phyloP scores from a whole-genome alignment of 2,888 invertebrate genomes.

The Spodoptera picta region DNA sequence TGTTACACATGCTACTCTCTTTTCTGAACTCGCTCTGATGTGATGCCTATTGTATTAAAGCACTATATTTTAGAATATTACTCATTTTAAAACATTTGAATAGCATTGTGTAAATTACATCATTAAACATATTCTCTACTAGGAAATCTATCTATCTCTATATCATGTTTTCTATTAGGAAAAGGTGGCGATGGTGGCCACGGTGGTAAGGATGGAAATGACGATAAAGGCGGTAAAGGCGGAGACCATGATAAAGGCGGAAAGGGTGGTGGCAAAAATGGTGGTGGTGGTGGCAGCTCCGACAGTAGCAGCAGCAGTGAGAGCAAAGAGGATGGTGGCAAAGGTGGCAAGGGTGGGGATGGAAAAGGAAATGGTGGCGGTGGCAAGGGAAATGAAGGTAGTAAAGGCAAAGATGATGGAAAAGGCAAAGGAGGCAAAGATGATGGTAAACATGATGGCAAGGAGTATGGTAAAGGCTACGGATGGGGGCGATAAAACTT shows the following conservation, averaged over 20 bases:
- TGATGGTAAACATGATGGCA: constrained; percentile 15
- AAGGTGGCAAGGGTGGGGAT: constrained; percentile 13
- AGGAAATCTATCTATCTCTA: too few relatives aligned
- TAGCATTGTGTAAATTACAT: too few relatives aligned
- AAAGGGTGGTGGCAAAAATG: constrained; percentile 16
- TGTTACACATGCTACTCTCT: too few relatives aligned
- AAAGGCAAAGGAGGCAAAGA: constrained; percentile 7
- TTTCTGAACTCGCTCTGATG: too few relatives aligned
- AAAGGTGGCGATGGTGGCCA: constrained; percentile 8
- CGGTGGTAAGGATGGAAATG: constrained; percentile 4
- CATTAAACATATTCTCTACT: too few relatives aligned
- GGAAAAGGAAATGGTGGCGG: constrained; percentile 3
- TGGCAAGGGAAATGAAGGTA: neutral
- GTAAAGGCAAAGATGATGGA: constrained; percentile 11
- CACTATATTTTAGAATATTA: too few relatives aligned
- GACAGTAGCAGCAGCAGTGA: constrained; percentile 27
- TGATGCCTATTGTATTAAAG: too few relatives aligned
- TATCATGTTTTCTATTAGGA: constrained; percentile 17
- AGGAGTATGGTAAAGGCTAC: constrained; percentile 34
- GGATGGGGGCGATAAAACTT: constrained; percentile 31
- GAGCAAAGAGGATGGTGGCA: constrained; percentile 11
- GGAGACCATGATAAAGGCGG: constrained; percentile 15
- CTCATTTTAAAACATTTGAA: too few relatives aligned
- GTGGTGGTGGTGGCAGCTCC: constrained; percentile 23
- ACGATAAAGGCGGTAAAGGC: constrained; percentile 3